Percentiles rank a stretch among this genome's conserved stretches.
Conservation (phyloP, 2,113 vertebrate genomes). For the Donacobius atricapilla region DNA sequence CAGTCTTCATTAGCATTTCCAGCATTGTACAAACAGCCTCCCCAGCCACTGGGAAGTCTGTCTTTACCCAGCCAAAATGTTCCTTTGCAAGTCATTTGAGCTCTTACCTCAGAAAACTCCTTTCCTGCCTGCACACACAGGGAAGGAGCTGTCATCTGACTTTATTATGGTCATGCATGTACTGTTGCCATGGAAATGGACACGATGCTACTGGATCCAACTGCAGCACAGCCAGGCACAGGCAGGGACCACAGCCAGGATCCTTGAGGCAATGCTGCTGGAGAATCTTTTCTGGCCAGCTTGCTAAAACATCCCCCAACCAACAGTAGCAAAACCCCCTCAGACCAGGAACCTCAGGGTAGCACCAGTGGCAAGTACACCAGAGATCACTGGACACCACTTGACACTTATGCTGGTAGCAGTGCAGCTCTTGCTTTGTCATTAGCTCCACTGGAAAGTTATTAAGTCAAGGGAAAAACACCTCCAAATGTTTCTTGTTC, state of each 20-base stretch:
- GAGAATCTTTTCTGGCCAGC: background rate
- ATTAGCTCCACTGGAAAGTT: background rate
- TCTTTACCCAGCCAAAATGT: background rate
- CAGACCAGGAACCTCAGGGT: rapidly evolving
- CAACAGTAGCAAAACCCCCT: background rate
- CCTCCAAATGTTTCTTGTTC: background rate
- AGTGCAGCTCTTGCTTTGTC: background rate
- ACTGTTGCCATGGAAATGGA: slow-evolving; percentile 12
- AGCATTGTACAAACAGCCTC: background rate
- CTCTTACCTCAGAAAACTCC: slow-evolving; percentile 31
- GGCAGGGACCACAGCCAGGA: background rate
- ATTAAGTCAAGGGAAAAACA: background rate
- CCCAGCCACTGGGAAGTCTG: background rate
- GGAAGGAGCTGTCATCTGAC: background rate
- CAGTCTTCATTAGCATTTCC: background rate
- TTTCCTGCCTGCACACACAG: background rate
- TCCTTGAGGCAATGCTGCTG: background rate
- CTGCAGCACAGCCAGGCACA: background rate
- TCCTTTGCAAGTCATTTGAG: background rate
- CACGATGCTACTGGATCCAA: background rate
- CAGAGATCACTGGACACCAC: background rate
- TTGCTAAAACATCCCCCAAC: background rate
- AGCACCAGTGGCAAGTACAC: background rate
- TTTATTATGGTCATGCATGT: background rate
- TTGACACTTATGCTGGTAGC: background rate